phyloP scores from a whole-genome alignment of 2,113 vertebrate species.

The Carassius carassius region DNA sequence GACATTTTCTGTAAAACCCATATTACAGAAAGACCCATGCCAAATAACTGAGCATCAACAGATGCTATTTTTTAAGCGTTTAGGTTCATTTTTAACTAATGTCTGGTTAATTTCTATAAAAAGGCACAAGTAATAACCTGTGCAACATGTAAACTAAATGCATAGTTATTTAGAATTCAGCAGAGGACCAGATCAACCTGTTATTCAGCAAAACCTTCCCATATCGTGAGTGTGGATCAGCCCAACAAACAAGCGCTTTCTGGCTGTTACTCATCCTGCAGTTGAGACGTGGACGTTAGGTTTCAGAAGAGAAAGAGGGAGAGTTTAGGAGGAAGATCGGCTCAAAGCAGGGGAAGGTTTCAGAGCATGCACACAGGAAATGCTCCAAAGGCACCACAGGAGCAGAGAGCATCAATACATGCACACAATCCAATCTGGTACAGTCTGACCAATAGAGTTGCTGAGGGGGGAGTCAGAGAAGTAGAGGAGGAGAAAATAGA shows the following conservation, averaged over 20 bases:
- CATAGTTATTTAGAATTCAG: neutral
- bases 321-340: slow-evolving; percentile 60
- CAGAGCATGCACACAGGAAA: slow-evolving; percentile 71
- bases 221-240: slow-evolving; percentile 11
- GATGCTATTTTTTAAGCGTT: neutral
- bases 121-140: neutral
- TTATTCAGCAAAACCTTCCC: slow-evolving; percentile 4
- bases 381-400: slow-evolving; percentile 54
- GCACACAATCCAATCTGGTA: slow-evolving; percentile 68
- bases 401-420: slow-evolving; percentile 62
- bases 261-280: slow-evolving; percentile 23
- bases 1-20: neutral
- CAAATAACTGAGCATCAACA: neutral
- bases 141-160: neutral
- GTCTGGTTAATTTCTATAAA: neutral
- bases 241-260: slow-evolving; percentile 27
- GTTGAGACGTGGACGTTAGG: slow-evolving; percentile 10
- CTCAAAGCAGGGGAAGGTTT: slow-evolving; percentile 62
- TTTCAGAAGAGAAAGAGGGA: slow-evolving; percentile 30
- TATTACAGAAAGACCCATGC: slow-evolving; percentile 6
- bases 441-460: slow-evolving; percentile 55
- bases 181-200: slow-evolving; percentile 25
- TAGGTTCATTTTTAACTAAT: neutral
- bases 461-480: slow-evolving; percentile 57
- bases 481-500: slow-evolving; percentile 49